Evolutionary conservation across 2,797 vertebrate species (phyloP).

Genomic region (Macrochelys suwanniensis): DNA sequence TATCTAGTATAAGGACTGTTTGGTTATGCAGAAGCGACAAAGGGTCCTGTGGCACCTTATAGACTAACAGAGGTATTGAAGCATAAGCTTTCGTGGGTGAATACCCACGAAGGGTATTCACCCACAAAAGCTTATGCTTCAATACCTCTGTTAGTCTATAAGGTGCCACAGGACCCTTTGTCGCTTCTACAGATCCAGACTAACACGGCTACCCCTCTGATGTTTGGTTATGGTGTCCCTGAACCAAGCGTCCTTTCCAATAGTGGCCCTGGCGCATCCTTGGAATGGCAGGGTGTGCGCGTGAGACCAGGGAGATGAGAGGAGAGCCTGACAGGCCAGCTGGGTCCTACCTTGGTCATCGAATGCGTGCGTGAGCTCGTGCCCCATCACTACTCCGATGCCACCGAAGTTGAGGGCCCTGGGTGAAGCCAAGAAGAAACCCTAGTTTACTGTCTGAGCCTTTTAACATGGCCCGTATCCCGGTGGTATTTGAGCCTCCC

Average conservation of each 20-base stretch:
- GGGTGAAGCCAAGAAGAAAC: slow-evolving; percentile 12
- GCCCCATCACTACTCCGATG: slow-evolving; percentile 98
- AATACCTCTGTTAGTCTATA: too few species aligned
- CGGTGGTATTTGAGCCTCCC: background rate
- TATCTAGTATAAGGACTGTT: background rate
- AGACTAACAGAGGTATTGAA: too few species aligned
- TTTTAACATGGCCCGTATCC: background rate
- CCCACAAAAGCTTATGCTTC: too few species aligned
- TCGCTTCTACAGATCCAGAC: too few species aligned
- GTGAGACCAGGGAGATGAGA: background rate
- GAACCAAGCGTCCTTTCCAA: background rate
- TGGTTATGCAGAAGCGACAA: too few species aligned
- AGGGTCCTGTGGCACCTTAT: too few species aligned
- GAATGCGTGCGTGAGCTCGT: slow-evolving; percentile 96
- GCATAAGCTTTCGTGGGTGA: too few species aligned
- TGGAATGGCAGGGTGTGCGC: background rate
- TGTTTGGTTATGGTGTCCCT: background rate
- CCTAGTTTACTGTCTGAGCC: background rate
- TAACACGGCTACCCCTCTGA: too few species aligned
- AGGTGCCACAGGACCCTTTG: too few species aligned
- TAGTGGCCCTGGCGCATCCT: background rate
- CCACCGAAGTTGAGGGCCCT: slow-evolving; percentile 98
- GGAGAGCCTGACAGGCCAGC: background rate
- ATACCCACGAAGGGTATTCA: too few species aligned
- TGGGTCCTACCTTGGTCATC: slow-evolving; percentile 90